A percentile compares a stretch with the other conserved stretches of the same genome.
These are phyloP conservation scores for Drosophila truncata DNA, from an alignment of 1,140 invertebrate genomes.

Conservation along the genomic window DNA sequence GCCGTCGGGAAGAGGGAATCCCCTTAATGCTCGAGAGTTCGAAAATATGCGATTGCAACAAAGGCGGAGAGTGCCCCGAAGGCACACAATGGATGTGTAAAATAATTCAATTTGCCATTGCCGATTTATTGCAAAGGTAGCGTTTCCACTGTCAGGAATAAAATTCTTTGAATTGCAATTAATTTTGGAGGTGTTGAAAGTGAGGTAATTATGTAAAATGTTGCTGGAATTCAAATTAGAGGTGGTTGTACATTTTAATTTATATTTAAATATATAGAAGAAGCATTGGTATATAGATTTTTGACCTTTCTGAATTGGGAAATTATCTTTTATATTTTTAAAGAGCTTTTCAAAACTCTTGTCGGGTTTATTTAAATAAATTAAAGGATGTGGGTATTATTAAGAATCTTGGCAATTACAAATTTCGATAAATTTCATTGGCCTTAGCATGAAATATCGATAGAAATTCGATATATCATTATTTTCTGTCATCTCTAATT, in stretches of 20 bases:
- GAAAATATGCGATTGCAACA: slow-evolving; percentile 13
- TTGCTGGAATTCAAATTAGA: background rate
- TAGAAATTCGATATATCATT: too few relatives aligned
- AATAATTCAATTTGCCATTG: slow-evolving; percentile 40
- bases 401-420: too few relatives aligned
- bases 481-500: too few relatives aligned
- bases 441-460: too few relatives aligned
- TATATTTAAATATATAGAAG: background rate
- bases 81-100: slow-evolving; percentile 21
- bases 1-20: slow-evolving; percentile 30
- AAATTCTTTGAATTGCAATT: slow-evolving; percentile 1
- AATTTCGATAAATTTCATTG: too few relatives aligned
- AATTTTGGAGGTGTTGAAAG: background rate
- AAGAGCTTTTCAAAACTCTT: background rate
- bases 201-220: background rate
- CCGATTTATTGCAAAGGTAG: slow-evolving; percentile 19
- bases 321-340: background rate
- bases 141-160: slow-evolving; percentile 4
- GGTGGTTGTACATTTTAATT: background rate
- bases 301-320: background rate
- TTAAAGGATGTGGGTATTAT: too few relatives aligned
- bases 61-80: slow-evolving; percentile 5
- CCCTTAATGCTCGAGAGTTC: slow-evolving; percentile 27
- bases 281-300: background rate
- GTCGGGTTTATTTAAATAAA: background rate